Percentiles rank a stretch among this genome's conserved stretches.
Evolutionary conservation across 1,140 invertebrate species (phyloP).

Genomic region (Sitobion miscanthi): DNA sequence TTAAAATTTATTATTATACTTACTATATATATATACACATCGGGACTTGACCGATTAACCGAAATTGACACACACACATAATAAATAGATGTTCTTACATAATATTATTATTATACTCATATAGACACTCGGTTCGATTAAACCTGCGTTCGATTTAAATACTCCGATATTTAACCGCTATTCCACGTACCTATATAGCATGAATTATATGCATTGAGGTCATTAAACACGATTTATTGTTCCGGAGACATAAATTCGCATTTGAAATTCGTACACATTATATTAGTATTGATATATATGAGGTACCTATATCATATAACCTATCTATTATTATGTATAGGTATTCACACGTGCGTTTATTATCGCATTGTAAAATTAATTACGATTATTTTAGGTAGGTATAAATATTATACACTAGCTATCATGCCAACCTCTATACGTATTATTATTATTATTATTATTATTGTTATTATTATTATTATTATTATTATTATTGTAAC

Average conservation of each 20-base stretch:
- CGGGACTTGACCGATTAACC: background rate
- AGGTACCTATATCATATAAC: background rate
- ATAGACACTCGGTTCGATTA: background rate
- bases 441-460: background rate
- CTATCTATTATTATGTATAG: background rate
- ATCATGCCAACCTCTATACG: background rate
- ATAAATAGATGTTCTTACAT: background rate
- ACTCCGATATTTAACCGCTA: background rate
- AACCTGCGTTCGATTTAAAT: background rate
- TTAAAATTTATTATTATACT: background rate
- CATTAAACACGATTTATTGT: background rate
- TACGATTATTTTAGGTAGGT: background rate
- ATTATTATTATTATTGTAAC: no score
- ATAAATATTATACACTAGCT: background rate
- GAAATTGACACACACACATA: background rate
- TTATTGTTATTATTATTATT: background rate
- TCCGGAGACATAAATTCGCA: background rate
- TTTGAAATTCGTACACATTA: background rate
- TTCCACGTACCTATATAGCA: no score
- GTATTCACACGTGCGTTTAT: background rate
- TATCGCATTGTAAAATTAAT: background rate
- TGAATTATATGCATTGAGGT: background rate
- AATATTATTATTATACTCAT: background rate
- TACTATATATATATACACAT: background rate
- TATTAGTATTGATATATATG: background rate